Evolutionary conservation across 2,113 vertebrate genomes (phyloP), one percentile per base, ranked within the genome.

Genomic region (Casuarius casuarius): DNA sequence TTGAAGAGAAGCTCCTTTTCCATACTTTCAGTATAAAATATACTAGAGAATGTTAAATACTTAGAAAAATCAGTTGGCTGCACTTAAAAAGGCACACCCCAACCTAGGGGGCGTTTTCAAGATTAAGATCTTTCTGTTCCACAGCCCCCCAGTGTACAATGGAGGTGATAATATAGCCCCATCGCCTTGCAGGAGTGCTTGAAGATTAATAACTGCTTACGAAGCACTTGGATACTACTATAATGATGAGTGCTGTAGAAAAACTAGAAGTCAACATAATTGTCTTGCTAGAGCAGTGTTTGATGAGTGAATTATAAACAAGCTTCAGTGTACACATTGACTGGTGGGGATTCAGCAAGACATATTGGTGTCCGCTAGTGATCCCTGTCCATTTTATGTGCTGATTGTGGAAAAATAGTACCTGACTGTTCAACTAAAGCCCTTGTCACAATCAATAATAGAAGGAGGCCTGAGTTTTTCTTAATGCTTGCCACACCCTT

Each of bases 81-180:
- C 12, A 35, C 26, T 29, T 80, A 66, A 67, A 72, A 66, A 67
- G 15, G 18, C 66, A 67, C 10, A 20, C 40, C 11, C 40, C 33
- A 58, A 68, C 21, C 9, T 20, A 16, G 5, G 72, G 48, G 35
- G 48, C 72, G 25, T 14, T 80, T 86, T 33, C 35, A 66, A 2
- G 15, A 42, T 88, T 87, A 4, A 38, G 38, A 5, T 81, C 29
- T 16, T 87, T 81, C 31, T 75, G 26, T 84, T 91, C 46, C 14
- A 18, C 12, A 78, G 40, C 13, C 14, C 13, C 35, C 0, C 0
- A 28, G 6, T 21, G 49, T n/a, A 48, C 19, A 46, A 5, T 6
- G 3, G 40, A 74, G 89, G 58, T 3, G 8, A n/a, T n/a, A 25
- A 68, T 46, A 46, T 3, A 15, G 2, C 19, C 22, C 58, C 26